Evolutionary conservation across 1,140 invertebrate species (phyloP), one percentile per base, ranked within the genome.

Genomic region (Drosophila takahashii): DNA sequence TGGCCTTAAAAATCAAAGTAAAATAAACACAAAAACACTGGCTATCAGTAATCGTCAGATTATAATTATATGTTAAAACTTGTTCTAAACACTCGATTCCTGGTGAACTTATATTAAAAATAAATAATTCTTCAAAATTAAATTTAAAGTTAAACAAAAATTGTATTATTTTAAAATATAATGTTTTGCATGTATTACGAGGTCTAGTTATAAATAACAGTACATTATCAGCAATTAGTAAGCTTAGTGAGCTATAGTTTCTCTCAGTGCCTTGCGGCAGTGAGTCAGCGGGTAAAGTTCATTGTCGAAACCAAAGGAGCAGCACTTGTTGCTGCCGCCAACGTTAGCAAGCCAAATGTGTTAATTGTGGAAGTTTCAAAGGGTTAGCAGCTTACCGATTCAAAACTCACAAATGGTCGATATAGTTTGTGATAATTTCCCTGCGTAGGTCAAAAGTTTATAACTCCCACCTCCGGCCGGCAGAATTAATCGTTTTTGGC

Each of bases 341-440:
- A 44, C 47, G 72, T 32, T 74, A 18, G 32, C 11, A 52, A 37
- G 47, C 41, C 72, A 56, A 81, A 81, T 67, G 67, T 81, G 79
- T 81, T 81, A 81, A 81, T 81, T 81, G 67, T 64, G 72, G 3
- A 72, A 77, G 73, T 80, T 77, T 56, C 7, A 44, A 56, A 69
- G 50, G 65, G 42, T 57, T 70, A 70, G 41, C 51, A 37, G 64
- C 67, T 70, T 70, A 70, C 34, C 34, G 67, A 57, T 57, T 71
- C 39, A 39, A 57, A 71, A 70, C 64, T 71, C 51, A 27, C 27
- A 71, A 57, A 57, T 44, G 61, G 34, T 27, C 51, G 51, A 57
- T 71, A 48, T 56, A 71, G 52, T 70, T 39, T 18, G 50, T 18
- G 16, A 41, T 71, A 67, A 58, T 72, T 79, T 67, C n/a, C 71